phyloP scores from a whole-genome alignment of 64 coral and sea anemone genomes.

The Porites lutea region DNA sequence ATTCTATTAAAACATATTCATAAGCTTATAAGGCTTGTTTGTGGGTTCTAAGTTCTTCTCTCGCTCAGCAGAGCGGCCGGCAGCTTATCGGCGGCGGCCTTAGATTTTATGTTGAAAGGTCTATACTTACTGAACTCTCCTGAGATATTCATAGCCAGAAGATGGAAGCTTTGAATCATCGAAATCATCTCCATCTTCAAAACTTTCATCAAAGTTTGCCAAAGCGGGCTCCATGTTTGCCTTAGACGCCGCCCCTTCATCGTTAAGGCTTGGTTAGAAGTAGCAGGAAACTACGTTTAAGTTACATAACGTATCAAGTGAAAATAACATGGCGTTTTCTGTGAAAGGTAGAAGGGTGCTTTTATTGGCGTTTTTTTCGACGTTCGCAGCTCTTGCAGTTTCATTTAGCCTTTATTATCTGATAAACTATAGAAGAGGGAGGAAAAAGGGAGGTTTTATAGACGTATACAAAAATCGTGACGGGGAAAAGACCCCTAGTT shows the following conservation, averaged over 20 bases:
- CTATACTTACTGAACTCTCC: constrained; percentile 73
- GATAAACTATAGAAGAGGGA: not conserved
- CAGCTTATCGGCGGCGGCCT: too few relatives aligned
- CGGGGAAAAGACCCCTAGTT: not conserved
- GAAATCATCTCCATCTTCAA: constrained; percentile 32
- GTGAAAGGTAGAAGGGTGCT: not conserved
- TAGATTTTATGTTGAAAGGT: not conserved
- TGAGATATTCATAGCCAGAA: constrained; percentile 67
- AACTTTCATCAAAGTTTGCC: constrained; percentile 44
- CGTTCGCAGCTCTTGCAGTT: not conserved
- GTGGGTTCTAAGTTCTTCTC: too few relatives aligned
- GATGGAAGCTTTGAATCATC: constrained; percentile 57
- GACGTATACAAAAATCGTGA: not conserved
- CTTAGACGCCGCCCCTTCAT: not conserved
- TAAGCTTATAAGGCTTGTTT: too few relatives aligned
- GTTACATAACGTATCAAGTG: constrained; percentile 1
- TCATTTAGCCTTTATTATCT: constrained; percentile 14
- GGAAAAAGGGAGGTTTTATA: not conserved
- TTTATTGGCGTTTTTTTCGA: constrained; percentile 17
- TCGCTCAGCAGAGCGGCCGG: too few relatives aligned
- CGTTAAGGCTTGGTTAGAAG: not conserved
- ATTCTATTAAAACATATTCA: too few relatives aligned
- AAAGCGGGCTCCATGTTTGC: constrained; percentile 64
- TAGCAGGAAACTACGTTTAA: not conserved
- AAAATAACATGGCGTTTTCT: constrained; percentile 17